Evolutionary conservation across 2,113 vertebrate species (phyloP).

Genomic region (Morone chrysops): DNA sequence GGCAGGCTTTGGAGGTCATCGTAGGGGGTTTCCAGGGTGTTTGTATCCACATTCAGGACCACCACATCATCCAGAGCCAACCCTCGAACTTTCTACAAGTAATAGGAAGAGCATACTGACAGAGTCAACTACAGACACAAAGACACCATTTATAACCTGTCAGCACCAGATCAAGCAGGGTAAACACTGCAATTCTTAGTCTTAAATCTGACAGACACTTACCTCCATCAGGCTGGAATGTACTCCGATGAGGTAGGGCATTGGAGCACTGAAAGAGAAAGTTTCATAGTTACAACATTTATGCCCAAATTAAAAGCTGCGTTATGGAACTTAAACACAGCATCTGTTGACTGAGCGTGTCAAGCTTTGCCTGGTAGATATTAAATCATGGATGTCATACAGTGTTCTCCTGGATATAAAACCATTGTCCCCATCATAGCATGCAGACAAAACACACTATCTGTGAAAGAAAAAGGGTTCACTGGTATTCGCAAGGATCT

Average conservation of each 20-base stretch:
- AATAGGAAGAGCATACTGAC: neutral
- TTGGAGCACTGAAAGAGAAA: slow-evolving; percentile 75
- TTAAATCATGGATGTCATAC: too few relatives aligned
- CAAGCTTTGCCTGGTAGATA: neutral
- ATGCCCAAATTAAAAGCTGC: neutral
- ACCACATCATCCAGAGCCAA: slow-evolving; percentile 90
- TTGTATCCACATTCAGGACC: slow-evolving; percentile 97
- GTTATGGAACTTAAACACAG: neutral
- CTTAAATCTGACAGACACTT: slow-evolving; percentile 7
- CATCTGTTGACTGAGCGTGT: neutral
- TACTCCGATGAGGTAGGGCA: slow-evolving; percentile 84
- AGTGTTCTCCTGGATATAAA: too few relatives aligned
- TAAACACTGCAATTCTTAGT: neutral
- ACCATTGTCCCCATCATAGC: neutral
- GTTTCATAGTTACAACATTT: slow-evolving; percentile 4
- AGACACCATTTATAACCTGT: neutral
- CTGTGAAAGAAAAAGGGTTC: neutral
- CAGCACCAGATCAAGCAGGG: neutral
- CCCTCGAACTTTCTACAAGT: slow-evolving; percentile 89
- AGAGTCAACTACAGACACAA: neutral
- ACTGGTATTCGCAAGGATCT: neutral
- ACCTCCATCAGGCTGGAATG: slow-evolving; percentile 84
- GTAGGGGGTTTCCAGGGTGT: slow-evolving; percentile 95
- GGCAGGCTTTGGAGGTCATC: slow-evolving; percentile 97
- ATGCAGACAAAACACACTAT: neutral